Conservation (phyloP, 1,140 invertebrate species). For the Brachionus rotundiformis region DNA sequence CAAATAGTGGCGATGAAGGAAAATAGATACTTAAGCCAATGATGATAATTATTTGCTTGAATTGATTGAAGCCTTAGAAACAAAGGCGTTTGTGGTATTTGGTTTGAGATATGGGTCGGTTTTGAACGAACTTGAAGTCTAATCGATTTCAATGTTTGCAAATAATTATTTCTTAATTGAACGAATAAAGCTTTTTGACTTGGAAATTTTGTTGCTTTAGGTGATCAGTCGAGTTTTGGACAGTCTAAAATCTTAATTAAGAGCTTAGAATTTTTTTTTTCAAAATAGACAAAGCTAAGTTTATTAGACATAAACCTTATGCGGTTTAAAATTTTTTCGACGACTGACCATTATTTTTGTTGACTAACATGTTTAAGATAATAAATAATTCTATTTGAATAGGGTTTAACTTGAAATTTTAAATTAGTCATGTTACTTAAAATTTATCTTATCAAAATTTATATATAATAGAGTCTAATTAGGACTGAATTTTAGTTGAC, state of each 20-base stretch:
- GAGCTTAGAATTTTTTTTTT: background rate
- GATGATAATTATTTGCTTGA: background rate
- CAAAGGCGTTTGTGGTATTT: conserved; percentile 11
- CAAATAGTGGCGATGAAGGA: conserved; percentile 11
- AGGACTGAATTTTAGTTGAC: no score
- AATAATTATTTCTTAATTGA: conserved; percentile 19
- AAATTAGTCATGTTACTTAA: conserved; percentile 2
- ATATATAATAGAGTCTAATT: no score
- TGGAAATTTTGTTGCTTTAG: background rate
- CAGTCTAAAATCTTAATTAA: background rate
- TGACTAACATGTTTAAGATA: conserved; percentile 10
- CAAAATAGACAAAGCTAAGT: conserved; percentile 27
- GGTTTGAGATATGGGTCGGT: background rate
- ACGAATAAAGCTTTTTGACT: background rate
- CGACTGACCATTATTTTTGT: conserved; percentile 31
- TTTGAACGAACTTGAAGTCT: conserved; percentile 5
- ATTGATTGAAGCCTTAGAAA: background rate
- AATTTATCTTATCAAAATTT: no score
- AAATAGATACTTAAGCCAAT: conserved; percentile 1
- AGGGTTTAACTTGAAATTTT: conserved; percentile 39
- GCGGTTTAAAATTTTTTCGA: background rate
- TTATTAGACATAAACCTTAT: conserved; percentile 41
- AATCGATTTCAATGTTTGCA: conserved; percentile 34
- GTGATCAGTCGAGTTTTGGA: background rate
- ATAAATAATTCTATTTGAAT: conserved; percentile 1